Evolutionary conservation across 2,797 vertebrate species (phyloP).

Genomic region (Serranus cabrilla): DNA sequence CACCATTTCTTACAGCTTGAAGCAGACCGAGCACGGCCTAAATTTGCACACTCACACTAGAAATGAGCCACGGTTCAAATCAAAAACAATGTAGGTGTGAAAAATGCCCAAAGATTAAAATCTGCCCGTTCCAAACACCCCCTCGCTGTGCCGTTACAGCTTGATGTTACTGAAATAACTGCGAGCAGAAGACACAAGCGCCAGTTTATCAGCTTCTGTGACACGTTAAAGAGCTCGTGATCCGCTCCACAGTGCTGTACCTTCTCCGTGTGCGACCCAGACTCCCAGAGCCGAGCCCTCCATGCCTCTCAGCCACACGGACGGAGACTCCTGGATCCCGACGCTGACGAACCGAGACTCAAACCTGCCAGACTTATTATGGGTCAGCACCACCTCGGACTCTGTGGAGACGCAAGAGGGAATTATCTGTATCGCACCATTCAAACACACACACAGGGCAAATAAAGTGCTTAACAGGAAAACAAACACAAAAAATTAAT

Average conservation of each 20-base stretch:
- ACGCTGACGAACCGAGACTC: constrained; percentile 93
- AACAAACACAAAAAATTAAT: no score
- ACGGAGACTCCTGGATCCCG: constrained; percentile 86
- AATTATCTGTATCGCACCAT: no score
- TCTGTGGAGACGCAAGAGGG: constrained; percentile 49
- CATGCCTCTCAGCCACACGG: constrained; percentile 92
- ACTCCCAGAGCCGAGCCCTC: constrained; percentile 90
- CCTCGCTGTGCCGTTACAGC: neutral
- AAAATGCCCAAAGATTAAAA: neutral
- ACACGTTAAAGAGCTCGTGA: neutral
- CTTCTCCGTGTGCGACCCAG: constrained; percentile 96
- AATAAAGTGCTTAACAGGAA: no score
- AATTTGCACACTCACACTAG: no score
- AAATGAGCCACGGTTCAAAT: no score
- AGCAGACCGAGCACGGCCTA: no score
- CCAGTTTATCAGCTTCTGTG: no score
- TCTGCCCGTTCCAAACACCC: neutral
- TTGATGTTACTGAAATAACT: neutral
- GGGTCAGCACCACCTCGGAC: constrained; percentile 86
- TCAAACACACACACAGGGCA: no score
- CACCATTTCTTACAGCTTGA: no score
- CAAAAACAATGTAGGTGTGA: no score
- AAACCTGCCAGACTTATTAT: constrained; percentile 91
- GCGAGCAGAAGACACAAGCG: neutral
- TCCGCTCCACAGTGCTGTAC: constrained; percentile 65